These are phyloP conservation scores for Dendrolimus punctatus DNA, from an alignment of 1,140 invertebrate genomes.

Conservation along the genomic window DNA sequence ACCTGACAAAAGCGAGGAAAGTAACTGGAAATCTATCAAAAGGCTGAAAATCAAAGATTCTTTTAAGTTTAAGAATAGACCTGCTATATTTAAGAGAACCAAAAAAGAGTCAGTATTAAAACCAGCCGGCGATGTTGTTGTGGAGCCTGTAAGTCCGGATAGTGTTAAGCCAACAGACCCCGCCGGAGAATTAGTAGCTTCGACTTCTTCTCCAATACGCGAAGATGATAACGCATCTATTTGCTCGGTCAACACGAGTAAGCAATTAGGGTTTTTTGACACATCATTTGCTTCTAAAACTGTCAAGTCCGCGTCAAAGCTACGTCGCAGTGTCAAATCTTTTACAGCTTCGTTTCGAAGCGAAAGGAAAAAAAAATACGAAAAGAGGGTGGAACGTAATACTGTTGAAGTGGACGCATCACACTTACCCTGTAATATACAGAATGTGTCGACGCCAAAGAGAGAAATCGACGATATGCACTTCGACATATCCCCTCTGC, in stretches of 20 bases:
- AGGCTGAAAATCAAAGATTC: constrained; percentile 70
- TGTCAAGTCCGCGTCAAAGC: constrained; percentile 62
- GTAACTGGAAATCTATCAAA: constrained; percentile 69
- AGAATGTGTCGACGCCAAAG: constrained; percentile 55
- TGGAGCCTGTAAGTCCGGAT: constrained; percentile 56
- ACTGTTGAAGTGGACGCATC: constrained; percentile 50
- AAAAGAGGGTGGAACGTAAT: constrained; percentile 54
- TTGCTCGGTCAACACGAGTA: constrained; percentile 64
- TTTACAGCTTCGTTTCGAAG: constrained; percentile 69
- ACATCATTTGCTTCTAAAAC: constrained; percentile 69
- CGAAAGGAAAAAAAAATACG: constrained; percentile 70
- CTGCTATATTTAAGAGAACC: constrained; percentile 61
- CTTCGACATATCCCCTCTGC: constrained; percentile 62
- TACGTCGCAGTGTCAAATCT: constrained; percentile 66
- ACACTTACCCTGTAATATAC: constrained; percentile 42
- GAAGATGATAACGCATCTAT: constrained; percentile 67
- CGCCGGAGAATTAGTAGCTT: constrained; percentile 56
- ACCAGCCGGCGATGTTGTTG: constrained; percentile 44
- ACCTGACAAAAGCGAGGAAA: constrained; percentile 59
- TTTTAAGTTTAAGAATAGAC: constrained; percentile 67
- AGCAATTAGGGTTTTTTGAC: constrained; percentile 68
- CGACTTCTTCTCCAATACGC: constrained; percentile 62
- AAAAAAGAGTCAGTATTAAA: constrained; percentile 61
- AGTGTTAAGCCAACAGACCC: constrained; percentile 56
- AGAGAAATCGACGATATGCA: constrained; percentile 54